Evolutionary conservation across 2,113 vertebrate species (phyloP), one percentile per base, ranked within the genome.

Genomic region (Jacana jacana): DNA sequence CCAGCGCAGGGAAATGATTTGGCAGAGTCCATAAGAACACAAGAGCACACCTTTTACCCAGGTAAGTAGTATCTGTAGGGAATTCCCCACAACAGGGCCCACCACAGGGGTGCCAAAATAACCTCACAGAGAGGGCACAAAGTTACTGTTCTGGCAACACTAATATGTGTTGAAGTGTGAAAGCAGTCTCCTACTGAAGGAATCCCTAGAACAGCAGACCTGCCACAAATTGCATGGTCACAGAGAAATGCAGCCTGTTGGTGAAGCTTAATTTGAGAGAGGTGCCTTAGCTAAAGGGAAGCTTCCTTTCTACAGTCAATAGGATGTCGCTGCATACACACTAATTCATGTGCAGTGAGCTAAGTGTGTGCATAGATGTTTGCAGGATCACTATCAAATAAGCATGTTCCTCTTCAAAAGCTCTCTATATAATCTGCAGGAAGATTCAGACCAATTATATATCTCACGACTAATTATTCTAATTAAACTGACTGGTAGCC

Each of bases 391-490:
- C 72, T 89, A 95, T 51, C 91, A 91, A 86, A 92, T 71, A 94
- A 84, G 86, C 72, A 86, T 40, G 68, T 60, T 91, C 69, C 82
- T 90, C 72, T 88, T 91, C 92, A 92, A 89, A 88, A 95, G 73
- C 91, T 55, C 77, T 94, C 91, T 66, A 20, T 88, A 81, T 66
- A 94, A 88, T 83, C 71, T 92, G 60, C 69, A 78, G 44, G 17
- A 89, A 95, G 78, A 91, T 76, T 92, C 80, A 84, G 61, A 91
- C 72, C 81, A 94, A 94, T 95, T 95, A 93, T 69, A 81, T 91
- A 93, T 96, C 85, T 93, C 83, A 89, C 91, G 83, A 93, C 70
- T 95, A 96, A 96, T 97, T 93, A 96, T 97, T 92, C 88, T 95
- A 96, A 97, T 96, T 92, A 96, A 93, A 94, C 83, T 93, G 90